Percentiles rank a stretch among this genome's conserved stretches.
Evolutionary conservation across 2,888 invertebrate genomes (phyloP).

Genomic region (Meliscaeva auricollis): DNA sequence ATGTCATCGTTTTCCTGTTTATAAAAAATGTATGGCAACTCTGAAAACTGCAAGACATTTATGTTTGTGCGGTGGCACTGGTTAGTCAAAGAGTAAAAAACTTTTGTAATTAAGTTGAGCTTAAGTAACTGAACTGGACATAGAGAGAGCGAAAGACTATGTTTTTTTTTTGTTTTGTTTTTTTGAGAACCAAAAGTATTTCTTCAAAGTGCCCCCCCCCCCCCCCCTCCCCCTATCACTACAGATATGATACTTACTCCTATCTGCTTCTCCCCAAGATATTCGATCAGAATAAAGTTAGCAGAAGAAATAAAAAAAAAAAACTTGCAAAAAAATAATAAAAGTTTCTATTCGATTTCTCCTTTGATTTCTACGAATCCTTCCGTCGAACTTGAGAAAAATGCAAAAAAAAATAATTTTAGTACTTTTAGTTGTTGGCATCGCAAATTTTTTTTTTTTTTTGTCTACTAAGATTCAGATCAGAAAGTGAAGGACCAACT

Average conservation of each 20-base stretch:
- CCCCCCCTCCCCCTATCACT: constrained; percentile 2
- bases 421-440: constrained; percentile 46
- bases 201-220: too few species aligned
- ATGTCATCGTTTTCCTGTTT: too few species aligned
- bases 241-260: constrained; percentile 37
- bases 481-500: constrained; percentile 9
- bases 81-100: constrained; percentile 40
- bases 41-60: neutral
- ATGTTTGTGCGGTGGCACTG: neutral
- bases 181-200: constrained; percentile 24
- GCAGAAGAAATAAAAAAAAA: neutral
- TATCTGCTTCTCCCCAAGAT: constrained; percentile 19
- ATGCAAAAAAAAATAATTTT: constrained; percentile 51
- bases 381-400: constrained; percentile 63
- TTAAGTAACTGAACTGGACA: constrained; percentile 56
- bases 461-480: constrained; percentile 1
- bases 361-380: constrained; percentile 72
- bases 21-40: neutral
- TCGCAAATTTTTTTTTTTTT: constrained; percentile 17
- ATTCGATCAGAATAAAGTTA: constrained; percentile 69
- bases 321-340: neutral
- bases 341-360: constrained; percentile 61
- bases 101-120: constrained; percentile 74
- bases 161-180: constrained; percentile 4
- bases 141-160: neutral